A percentile compares a stretch with the other conserved stretches of the same genome.
Evolutionary conservation across 2,797 vertebrate species (phyloP).

Genomic region (Numenius phaeopus): DNA sequence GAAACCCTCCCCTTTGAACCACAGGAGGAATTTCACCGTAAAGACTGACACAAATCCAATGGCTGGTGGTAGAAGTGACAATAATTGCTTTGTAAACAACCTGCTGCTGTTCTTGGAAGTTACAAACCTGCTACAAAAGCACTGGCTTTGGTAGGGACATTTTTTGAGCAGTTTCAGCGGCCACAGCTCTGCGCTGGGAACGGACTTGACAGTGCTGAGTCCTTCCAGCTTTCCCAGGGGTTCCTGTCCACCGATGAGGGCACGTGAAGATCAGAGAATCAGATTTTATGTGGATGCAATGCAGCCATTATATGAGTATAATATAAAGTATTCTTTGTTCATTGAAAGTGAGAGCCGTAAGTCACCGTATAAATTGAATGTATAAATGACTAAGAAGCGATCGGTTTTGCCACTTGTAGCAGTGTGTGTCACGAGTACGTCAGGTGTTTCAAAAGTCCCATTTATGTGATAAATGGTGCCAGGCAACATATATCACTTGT

Average conservation of each 20-base stretch:
- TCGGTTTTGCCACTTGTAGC: not conserved
- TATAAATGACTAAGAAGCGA: not conserved
- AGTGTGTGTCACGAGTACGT: not conserved
- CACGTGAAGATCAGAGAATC: not conserved
- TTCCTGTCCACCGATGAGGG: not conserved
- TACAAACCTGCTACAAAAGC: not conserved
- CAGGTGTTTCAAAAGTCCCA: not conserved
- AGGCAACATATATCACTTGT: not conserved
- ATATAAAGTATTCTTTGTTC: not conserved
- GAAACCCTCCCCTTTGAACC: not conserved
- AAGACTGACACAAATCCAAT: not conserved
- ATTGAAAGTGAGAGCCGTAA: not conserved
- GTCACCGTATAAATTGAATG: not conserved
- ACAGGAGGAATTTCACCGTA: not conserved
- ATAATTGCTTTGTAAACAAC: not conserved
- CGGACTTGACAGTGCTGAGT: not conserved
- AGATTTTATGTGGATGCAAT: not conserved
- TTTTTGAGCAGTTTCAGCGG: not conserved
- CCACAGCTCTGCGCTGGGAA: not conserved
- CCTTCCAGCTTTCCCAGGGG: not conserved
- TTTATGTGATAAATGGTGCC: fast-evolving
- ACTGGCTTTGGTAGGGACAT: not conserved
- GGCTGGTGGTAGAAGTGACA: not conserved
- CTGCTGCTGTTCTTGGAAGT: not conserved
- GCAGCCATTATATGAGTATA: not conserved